Conservation (phyloP, 2,797 vertebrate genomes). For the Acropternis orthonyx region DNA sequence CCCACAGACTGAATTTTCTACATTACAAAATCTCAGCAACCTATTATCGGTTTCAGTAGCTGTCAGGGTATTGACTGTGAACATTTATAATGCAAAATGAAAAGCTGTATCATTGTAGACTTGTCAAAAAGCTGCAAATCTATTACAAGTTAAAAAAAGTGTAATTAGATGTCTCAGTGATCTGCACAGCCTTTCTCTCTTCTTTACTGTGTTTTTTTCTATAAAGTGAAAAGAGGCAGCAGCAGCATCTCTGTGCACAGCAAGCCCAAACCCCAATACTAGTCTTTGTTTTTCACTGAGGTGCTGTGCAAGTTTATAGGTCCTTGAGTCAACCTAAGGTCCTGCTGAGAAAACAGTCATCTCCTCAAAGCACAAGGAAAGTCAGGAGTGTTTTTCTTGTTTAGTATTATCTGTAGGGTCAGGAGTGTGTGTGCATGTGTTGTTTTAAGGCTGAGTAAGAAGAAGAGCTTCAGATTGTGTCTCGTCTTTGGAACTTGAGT, state of each 20-base stretch:
- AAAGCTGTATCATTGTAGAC: background rate
- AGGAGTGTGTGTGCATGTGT: no score
- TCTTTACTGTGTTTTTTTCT: background rate
- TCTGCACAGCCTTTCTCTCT: background rate
- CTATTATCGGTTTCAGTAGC: background rate
- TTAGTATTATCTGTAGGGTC: background rate
- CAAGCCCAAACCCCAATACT: background rate
- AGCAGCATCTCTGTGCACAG: background rate
- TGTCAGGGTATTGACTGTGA: background rate
- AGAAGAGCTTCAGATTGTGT: background rate
- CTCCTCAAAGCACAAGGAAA: background rate
- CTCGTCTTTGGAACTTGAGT: background rate
- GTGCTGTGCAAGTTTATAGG: background rate
- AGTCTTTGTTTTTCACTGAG: background rate
- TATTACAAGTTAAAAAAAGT: background rate
- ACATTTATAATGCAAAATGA: background rate
- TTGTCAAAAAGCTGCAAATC: slow-evolving; percentile 1
- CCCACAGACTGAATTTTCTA: background rate
- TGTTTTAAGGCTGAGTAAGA: background rate
- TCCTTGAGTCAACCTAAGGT: background rate
- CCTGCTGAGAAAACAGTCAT: background rate
- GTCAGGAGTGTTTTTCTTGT: background rate
- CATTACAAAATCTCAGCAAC: background rate
- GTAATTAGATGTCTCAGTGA: background rate
- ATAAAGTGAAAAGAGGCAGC: background rate